These are phyloP conservation scores for Cephus cinctus DNA, from an alignment of 1,140 invertebrate species.

Conservation along the genomic window DNA sequence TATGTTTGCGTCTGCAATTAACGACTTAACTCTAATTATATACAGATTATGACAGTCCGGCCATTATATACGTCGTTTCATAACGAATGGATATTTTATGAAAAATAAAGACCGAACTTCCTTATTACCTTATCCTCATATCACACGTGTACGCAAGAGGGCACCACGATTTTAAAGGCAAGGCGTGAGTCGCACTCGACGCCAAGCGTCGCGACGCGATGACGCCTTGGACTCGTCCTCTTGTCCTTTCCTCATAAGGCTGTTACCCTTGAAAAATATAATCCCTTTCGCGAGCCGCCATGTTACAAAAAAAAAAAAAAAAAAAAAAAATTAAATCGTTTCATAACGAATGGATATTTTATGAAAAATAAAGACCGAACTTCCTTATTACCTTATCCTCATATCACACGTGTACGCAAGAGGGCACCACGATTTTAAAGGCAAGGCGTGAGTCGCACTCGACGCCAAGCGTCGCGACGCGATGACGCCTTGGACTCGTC, in stretches of 20 bases:
- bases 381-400: constrained; percentile 25
- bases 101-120: constrained; percentile 16
- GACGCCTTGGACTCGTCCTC: too few species aligned
- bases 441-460: background rate
- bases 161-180: constrained; percentile 24
- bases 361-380: constrained; percentile 19
- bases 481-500: too few species aligned
- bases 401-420: constrained; percentile 41
- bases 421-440: constrained; percentile 29
- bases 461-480: background rate
- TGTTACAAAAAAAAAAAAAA: background rate
- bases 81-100: too few species aligned
- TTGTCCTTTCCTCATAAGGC: too few species aligned
- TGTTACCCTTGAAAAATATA: too few species aligned
- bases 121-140: constrained; percentile 31
- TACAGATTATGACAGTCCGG: constrained; percentile 15
- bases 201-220: background rate
- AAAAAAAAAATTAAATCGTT: constrained; percentile 3
- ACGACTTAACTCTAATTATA: background rate
- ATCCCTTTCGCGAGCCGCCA: too few species aligned
- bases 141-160: constrained; percentile 40
- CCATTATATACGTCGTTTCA: constrained; percentile 15
- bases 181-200: background rate
- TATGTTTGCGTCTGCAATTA: constrained; percentile 8
- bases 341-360: too few species aligned